These are phyloP conservation scores for Morinoia aosen DNA, from an alignment of 2,888 invertebrate genomes.

Conservation along the genomic window DNA sequence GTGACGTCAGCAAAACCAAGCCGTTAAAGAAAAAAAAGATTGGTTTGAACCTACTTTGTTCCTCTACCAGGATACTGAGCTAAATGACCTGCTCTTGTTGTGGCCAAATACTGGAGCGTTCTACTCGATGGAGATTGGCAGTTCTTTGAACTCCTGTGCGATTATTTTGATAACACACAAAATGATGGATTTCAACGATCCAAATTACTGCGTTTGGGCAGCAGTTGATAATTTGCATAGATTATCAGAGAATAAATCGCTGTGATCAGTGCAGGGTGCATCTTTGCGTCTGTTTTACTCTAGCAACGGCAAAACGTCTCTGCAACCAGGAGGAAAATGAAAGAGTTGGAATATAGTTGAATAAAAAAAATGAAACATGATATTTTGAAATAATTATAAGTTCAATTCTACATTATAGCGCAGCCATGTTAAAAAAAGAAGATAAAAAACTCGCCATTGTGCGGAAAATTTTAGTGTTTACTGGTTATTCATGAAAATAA, in stretches of 20 bases:
- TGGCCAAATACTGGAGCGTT: not conserved
- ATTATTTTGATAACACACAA: not conserved
- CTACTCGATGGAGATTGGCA: not conserved
- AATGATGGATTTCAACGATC: not conserved
- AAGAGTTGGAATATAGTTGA: not conserved
- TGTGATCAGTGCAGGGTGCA: not conserved
- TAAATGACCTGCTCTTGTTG: not conserved
- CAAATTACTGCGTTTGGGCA: not conserved
- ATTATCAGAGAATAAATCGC: not conserved
- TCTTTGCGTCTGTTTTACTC: not conserved
- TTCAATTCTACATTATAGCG: not conserved
- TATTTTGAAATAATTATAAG: not conserved
- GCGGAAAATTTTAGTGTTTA: too few relatives aligned
- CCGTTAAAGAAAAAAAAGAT: too few relatives aligned
- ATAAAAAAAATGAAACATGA: not conserved
- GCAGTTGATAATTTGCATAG: not conserved
- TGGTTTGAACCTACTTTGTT: too few relatives aligned
- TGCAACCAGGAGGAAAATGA: not conserved
- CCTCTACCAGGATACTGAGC: not conserved
- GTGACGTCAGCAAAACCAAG: too few relatives aligned
- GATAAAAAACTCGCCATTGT: too few relatives aligned
- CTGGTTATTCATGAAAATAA: too few relatives aligned
- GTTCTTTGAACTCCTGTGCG: not conserved
- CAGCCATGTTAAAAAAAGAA: not conserved
- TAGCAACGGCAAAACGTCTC: not conserved